Evolutionary conservation across 1,140 invertebrate genomes (phyloP), one percentile per base, ranked within the genome.

Genomic region (Nixonia krombeini): DNA sequence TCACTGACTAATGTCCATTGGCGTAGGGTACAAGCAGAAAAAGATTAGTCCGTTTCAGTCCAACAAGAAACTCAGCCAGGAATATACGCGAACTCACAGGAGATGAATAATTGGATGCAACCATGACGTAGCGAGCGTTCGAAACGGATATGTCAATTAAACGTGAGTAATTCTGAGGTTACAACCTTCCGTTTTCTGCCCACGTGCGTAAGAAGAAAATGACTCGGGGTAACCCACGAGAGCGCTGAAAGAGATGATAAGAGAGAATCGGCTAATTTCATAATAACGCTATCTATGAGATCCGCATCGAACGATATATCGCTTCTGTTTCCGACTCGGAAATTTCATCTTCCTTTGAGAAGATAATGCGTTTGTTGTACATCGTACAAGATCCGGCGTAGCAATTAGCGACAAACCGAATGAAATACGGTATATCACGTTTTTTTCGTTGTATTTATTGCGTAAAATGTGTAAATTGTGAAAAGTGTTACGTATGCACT

Each of bases 91-190:
- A 13, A 13, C 29, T 37, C 25, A 4, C 28, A 45, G 42, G 21
- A 45, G 29, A 55, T 46, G 52, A 55, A 55, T 46, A 55, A 55
- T 46, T 55, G 17, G 42, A 46, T 26, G 13, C 17, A 33, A 28
- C 25, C 15, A 18, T 46, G 42, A 57, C 45, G 45, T 41, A 31
- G 53, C 15, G 1, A 10, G 16, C 18, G 35, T 42, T 31, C 70
- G 16, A 47, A 41, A 63, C 70, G 74, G 70, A 76, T 70, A 73
- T 45, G 57, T 67, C 73, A 75, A 76, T 75, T 76, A 76, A 61
- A 74, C 58, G 59, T 42, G 42, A 45, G 68, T 69, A 73, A 71
- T 72, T 76, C 47, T 59, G 44, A 62, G 67, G 72, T 65, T 55
- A 44, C 49, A 56, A 67, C 62, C 71, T 75, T 76, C 73, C 75